Evolutionary conservation across 2,888 invertebrate genomes (phyloP).

Genomic region (Allygus modestus): DNA sequence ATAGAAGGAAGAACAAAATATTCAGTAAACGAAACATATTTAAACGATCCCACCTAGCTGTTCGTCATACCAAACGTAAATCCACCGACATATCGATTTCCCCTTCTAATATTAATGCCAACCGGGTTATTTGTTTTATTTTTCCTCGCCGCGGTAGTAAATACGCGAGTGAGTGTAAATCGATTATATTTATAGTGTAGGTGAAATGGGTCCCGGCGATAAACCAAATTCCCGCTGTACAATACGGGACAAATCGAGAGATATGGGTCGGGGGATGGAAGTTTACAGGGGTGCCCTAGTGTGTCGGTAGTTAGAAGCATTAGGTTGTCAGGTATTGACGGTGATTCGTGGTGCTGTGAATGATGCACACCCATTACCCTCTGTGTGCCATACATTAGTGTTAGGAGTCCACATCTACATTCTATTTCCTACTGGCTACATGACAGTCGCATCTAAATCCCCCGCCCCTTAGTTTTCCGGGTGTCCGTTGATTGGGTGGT

Average conservation of each 20-base stretch:
- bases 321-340: constrained; percentile 49
- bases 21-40: no score
- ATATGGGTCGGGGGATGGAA: constrained; percentile 42
- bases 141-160: background rate
- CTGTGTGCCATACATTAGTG: constrained; percentile 55
- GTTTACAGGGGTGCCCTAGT: constrained; percentile 17
- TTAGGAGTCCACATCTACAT: constrained; percentile 15
- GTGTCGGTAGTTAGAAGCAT: constrained; percentile 37
- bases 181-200: constrained; percentile 36
- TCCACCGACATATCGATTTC: no score
- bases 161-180: constrained; percentile 31
- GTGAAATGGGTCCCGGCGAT: constrained; percentile 41
- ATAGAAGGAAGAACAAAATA: no score
- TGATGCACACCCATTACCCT: constrained; percentile 51
- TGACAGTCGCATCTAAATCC: constrained; percentile 24
- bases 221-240: constrained; percentile 43
- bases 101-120: constrained; percentile 11
- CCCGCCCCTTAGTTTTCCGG: constrained; percentile 1
- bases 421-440: constrained; percentile 28
- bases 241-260: constrained; percentile 44
- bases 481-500: background rate
- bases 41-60: no score
- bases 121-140: constrained; percentile 5
- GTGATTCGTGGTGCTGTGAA: no score
- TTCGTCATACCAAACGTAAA: no score